phyloP scores from a whole-genome alignment of 2,113 vertebrate genomes.

The Antennarius striatus region DNA sequence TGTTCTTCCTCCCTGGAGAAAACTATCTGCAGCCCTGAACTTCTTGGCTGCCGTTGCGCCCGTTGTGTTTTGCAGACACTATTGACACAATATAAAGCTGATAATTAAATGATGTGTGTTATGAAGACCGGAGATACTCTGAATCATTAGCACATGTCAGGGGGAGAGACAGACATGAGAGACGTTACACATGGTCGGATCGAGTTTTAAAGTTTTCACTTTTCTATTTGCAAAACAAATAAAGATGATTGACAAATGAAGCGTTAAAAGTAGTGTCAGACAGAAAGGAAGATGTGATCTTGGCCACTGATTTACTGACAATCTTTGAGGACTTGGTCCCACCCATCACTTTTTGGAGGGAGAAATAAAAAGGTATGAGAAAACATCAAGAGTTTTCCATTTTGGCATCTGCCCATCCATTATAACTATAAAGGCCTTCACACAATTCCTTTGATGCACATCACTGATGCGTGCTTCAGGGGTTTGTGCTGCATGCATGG shows the following conservation, averaged over 20 bases:
- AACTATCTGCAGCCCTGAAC: constrained; percentile 60
- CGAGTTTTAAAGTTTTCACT: constrained; percentile 35
- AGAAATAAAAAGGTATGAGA: constrained; percentile 61
- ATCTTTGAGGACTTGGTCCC: constrained; percentile 59
- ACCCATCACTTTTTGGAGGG: constrained; percentile 56
- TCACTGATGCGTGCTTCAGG: constrained; percentile 59
- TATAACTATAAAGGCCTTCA: constrained; percentile 62
- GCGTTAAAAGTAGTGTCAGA: constrained; percentile 54
- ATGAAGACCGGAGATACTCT: constrained; percentile 68
- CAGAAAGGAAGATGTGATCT: constrained; percentile 40
- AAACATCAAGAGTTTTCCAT: constrained; percentile 64
- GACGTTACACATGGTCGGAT: constrained; percentile 31
- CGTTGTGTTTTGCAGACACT: constrained; percentile 65
- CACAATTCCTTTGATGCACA: constrained; percentile 63
- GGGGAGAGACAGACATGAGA: constrained; percentile 25
- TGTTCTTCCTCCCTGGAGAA: constrained; percentile 57
- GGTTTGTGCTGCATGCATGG: constrained; percentile 61
- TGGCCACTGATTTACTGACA: constrained; percentile 47
- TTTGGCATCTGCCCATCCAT: constrained; percentile 62
- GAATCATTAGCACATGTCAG: constrained; percentile 81
- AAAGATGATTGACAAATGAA: constrained; percentile 64
- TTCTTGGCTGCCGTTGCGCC: constrained; percentile 58
- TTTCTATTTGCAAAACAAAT: constrained; percentile 44
- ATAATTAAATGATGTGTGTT: constrained; percentile 83
- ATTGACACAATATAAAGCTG: constrained; percentile 79